These are phyloP conservation scores for Luehdorfia chinensis DNA, from an alignment of 1,140 invertebrate species.

Conservation along the genomic window DNA sequence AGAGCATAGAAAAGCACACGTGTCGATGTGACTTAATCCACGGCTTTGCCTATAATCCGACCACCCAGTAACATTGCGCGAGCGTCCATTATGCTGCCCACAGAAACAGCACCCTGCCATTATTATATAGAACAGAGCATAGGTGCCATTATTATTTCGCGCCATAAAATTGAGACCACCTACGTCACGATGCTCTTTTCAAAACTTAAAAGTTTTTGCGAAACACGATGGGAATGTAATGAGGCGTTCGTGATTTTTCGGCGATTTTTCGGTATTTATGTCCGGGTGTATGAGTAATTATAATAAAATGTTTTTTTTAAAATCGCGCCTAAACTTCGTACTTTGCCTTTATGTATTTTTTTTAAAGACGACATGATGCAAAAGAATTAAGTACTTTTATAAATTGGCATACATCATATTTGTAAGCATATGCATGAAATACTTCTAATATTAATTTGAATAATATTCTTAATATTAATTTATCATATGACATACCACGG, in stretches of 20 bases:
- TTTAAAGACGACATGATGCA: too few species aligned
- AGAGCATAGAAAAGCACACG: slow-evolving; percentile 60
- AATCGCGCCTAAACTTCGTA: background rate
- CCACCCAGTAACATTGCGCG: slow-evolving; percentile 53
- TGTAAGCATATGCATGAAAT: too few species aligned
- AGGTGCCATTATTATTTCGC: slow-evolving; percentile 66
- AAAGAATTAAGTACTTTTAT: too few species aligned
- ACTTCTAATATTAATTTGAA: too few species aligned
- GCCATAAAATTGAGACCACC: slow-evolving; percentile 66
- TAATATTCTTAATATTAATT: too few species aligned
- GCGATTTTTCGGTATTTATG: slow-evolving; percentile 37
- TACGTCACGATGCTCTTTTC: slow-evolving; percentile 35
- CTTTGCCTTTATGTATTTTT: background rate
- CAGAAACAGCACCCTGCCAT: slow-evolving; percentile 59
- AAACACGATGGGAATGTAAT: slow-evolving; percentile 61
- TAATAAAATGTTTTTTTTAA: background rate
- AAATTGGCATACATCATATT: too few species aligned
- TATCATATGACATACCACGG: too few species aligned
- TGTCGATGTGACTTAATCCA: slow-evolving; percentile 68
- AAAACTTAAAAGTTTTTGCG: slow-evolving; percentile 33
- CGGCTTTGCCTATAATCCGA: slow-evolving; percentile 64
- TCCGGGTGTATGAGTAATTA: slow-evolving; percentile 11
- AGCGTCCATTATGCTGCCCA: slow-evolving; percentile 57
- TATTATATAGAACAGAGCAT: slow-evolving; percentile 63
- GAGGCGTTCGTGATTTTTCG: slow-evolving; percentile 67